phyloP scores from a whole-genome alignment of 2,888 invertebrate genomes.

The Hecatera dysodea region DNA sequence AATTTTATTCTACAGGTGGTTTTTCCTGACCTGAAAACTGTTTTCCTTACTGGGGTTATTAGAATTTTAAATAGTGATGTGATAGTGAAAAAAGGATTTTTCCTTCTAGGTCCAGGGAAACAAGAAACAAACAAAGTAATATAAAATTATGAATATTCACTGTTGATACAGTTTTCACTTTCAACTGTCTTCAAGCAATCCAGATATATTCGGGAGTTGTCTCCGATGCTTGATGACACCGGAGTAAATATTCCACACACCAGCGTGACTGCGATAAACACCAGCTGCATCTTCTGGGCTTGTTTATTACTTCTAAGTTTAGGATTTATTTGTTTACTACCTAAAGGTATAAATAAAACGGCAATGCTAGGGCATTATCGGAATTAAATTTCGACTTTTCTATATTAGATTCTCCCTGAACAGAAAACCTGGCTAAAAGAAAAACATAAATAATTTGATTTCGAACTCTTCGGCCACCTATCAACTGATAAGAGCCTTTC shows the following conservation, averaged over 20 bases:
- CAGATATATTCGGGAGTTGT: constrained; percentile 90
- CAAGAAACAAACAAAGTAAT: not conserved
- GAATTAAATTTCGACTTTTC: constrained; percentile 2
- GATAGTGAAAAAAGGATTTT: too few species aligned
- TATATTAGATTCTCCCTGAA: not conserved
- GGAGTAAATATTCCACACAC: constrained; percentile 59
- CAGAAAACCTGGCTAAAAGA: not conserved
- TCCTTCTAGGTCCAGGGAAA: not conserved
- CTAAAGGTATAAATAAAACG: constrained; percentile 13
- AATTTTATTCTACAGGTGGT: not conserved
- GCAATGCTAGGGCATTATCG: constrained; percentile 2
- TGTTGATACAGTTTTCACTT: constrained; percentile 86
- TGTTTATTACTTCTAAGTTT: not conserved
- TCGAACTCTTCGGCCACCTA: not conserved
- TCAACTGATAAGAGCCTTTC: not conserved
- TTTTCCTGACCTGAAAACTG: not conserved
- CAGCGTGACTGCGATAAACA: constrained; percentile 24
- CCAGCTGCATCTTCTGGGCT: constrained; percentile 41
- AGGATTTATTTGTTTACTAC: not conserved
- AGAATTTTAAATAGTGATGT: not conserved
- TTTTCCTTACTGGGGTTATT: not conserved
- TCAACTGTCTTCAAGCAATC: constrained; percentile 89
- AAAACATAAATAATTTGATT: constrained; percentile 15
- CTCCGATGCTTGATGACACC: constrained; percentile 84
- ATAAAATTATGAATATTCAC: constrained; percentile 74